Percentiles rank a stretch among this genome's conserved stretches.
Evolutionary conservation across 2,797 vertebrate species (phyloP).

Genomic region (Cryptoblepharus egeriae): DNA sequence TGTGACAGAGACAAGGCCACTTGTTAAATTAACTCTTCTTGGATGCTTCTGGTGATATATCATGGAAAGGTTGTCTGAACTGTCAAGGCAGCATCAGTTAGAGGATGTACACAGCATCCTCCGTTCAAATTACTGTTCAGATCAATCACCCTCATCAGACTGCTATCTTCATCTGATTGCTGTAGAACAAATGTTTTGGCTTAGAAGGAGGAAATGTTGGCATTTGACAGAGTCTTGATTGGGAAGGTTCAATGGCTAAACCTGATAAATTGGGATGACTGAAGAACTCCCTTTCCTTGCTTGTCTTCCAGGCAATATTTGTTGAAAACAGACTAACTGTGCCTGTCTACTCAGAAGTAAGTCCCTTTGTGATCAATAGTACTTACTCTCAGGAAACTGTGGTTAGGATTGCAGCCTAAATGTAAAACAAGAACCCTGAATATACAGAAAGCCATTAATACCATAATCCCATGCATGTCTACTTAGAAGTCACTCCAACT

Average conservation of each 20-base stretch:
- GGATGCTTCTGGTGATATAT: conserved; percentile 54
- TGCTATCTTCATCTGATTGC: conserved; percentile 58
- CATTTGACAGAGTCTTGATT: conserved; percentile 54
- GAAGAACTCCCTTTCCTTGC: not conserved
- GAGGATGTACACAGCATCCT: conserved; percentile 62
- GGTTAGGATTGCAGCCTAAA: no score
- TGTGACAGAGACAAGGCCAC: conserved; percentile 54
- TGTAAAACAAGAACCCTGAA: not conserved
- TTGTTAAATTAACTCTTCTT: conserved; percentile 73
- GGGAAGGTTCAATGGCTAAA: conserved; percentile 44
- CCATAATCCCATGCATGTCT: no score
- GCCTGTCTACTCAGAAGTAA: no score
- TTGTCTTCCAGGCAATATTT: not conserved
- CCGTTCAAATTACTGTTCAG: conserved; percentile 69
- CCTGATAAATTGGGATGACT: conserved; percentile 51
- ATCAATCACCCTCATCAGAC: conserved; percentile 69
- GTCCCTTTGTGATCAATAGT: no score
- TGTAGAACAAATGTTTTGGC: conserved; percentile 66
- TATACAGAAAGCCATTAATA: conserved; percentile 12
- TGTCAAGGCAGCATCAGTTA: conserved; percentile 62
- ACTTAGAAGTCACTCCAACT: no score
- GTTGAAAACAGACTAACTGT: no score
- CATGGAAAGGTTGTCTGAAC: conserved; percentile 61
- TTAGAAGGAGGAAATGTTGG: conserved; percentile 60
- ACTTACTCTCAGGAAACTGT: no score